Evolutionary conservation across 2,888 invertebrate species (phyloP).

Genomic region (Branchellion lobata): DNA sequence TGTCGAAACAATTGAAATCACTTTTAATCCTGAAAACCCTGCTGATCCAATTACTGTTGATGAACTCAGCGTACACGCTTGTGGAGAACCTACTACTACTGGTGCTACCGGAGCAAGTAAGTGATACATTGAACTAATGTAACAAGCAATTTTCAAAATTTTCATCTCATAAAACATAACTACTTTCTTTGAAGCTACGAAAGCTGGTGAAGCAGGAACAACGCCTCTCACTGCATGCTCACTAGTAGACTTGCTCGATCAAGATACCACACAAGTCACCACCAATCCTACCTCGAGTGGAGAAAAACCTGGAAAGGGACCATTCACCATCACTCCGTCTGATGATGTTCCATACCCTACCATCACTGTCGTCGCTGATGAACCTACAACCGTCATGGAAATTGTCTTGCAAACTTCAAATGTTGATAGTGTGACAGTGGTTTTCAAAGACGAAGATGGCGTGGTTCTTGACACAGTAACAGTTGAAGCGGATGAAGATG

Average conservation of each 20-base stretch:
- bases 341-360: neutral
- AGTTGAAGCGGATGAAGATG: neutral
- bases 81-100: neutral
- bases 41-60: neutral
- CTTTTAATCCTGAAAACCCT: neutral
- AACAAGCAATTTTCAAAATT: too few species aligned
- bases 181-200: too few species aligned
- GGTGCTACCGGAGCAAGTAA: neutral
- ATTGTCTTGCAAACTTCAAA: neutral
- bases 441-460: slow-evolving; percentile 6
- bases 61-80: neutral
- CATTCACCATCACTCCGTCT: neutral
- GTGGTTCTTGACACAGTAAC: neutral
- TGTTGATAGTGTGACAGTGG: neutral
- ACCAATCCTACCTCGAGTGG: neutral
- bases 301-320: neutral
- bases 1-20: neutral
- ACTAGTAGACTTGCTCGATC: neutral
- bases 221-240: neutral
- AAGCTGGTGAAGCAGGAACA: neutral
- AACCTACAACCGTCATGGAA: slow-evolving; percentile 18
- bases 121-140: too few species aligned
- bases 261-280: neutral
- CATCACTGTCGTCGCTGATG: neutral
- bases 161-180: too few species aligned